Conservation (phyloP, 2,888 invertebrate species). For the Euplagia quadripunctaria region DNA sequence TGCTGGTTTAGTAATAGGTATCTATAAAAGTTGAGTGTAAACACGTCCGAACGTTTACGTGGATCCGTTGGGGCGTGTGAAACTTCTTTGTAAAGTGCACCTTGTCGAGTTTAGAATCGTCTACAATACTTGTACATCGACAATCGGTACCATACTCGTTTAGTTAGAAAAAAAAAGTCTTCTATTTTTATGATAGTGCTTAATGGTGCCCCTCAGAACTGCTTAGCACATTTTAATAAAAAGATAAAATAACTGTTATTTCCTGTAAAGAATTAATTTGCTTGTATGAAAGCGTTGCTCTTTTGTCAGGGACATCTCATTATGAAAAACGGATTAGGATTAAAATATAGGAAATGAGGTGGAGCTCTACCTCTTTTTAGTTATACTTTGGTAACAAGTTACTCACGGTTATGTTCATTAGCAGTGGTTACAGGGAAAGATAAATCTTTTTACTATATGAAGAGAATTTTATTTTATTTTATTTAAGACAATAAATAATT, state of each 20-base stretch:
- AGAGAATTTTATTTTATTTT: too few species aligned
- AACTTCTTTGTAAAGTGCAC: conserved; percentile 58
- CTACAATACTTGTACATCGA: conserved; percentile 34
- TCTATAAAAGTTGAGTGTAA: conserved; percentile 49
- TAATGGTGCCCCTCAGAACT: background rate
- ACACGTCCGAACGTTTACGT: conserved; percentile 44
- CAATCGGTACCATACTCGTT: conserved; percentile 29
- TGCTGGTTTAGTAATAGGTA: conserved; percentile 29
- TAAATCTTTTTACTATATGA: too few species aligned
- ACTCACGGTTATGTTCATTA: too few species aligned
- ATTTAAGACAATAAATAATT: too few species aligned
- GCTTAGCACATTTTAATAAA: background rate
- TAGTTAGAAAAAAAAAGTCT: background rate
- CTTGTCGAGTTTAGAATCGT: conserved; percentile 46
- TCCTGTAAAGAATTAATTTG: too few species aligned
- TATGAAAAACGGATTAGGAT: background rate
- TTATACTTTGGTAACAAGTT: too few species aligned
- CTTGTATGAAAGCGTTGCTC: background rate
- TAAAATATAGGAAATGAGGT: too few species aligned
- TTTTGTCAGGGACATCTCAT: too few species aligned
- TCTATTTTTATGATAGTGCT: background rate
- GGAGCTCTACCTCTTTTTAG: too few species aligned
- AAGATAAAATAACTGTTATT: background rate
- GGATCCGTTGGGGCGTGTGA: conserved; percentile 49
- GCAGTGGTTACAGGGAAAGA: too few species aligned